Evolutionary conservation across 2,888 invertebrate genomes (phyloP), one percentile per base, ranked within the genome.

Genomic region (Euplagia quadripunctaria): DNA sequence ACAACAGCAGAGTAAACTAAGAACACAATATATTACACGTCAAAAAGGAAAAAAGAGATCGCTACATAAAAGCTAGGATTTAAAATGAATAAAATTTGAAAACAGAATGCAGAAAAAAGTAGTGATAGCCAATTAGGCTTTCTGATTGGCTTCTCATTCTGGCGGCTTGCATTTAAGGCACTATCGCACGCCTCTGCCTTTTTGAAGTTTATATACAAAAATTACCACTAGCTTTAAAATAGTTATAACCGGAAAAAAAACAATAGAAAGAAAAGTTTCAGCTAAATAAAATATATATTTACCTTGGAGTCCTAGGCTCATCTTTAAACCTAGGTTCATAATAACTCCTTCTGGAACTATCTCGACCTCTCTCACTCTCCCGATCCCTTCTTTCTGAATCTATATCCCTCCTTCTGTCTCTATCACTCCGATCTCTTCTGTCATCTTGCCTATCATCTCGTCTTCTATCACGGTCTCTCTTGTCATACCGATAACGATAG

Each of bases 261-360:
- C 14, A 14, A 4, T 12, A 51, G 11, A 51, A 16, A n/a, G n/a
- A 20, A 58, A 46, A 46, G 9, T 46, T 46, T 8, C 1, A 11
- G n/a, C 11, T 20, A 17, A 0, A 31, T 0, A 8, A 58, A 20
- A 31, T 6, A 41, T 31, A 42, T 42, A 68, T 72, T 76, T 88
- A 96, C 92, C 97, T 97, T 0, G 99, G 99, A 16, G 99, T 99
- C 76, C 96, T 96, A 0, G 99, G 99, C 89, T 99, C 99, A 94
- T 99, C 98, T 87, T 96, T 97, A 88, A 98, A 98, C 68, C 97
- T 96, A 0, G 97, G 97, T 43, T 97, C 96, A 88, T 96, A 96
- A 78, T 95, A 93, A 83, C 96, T 96, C 70, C 95, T 90, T 88
- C 97, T 88, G 79, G 91, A 96, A 88, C 89, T 96, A 73, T 92